These are phyloP conservation scores for Meriones psammophilus DNA, from an alignment of 2,797 vertebrate species.

Conservation along the genomic window DNA sequence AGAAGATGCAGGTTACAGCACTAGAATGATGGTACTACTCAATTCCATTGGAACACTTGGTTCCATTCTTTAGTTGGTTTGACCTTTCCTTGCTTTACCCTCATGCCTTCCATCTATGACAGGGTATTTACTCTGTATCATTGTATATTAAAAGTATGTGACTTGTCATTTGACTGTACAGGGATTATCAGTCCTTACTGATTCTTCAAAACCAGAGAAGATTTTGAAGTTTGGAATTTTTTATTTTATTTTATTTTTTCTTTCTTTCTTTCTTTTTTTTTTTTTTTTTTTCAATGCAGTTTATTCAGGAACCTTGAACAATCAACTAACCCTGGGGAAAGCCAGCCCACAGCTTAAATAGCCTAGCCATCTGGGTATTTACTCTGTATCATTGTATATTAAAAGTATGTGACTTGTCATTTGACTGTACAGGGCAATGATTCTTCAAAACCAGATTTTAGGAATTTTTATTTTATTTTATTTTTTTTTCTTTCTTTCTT, in stretches of 20 bases:
- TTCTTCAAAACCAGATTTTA: not conserved
- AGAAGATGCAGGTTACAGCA: not conserved
- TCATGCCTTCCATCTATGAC: not conserved
- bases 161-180: not conserved
- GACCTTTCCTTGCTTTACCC: not conserved
- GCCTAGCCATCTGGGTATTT: too few relatives aligned
- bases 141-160: not conserved
- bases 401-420: not conserved
- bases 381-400: not conserved
- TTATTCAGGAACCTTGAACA: too few relatives aligned
- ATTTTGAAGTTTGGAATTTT: not conserved
- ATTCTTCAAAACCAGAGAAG: not conserved
- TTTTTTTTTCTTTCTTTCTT: too few relatives aligned
- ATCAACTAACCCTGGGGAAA: too few relatives aligned
- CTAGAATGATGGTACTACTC: too few relatives aligned
- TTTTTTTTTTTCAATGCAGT: too few relatives aligned
- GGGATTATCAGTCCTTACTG: not conserved
- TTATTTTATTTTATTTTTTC: too few relatives aligned
- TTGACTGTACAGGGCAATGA: not conserved
- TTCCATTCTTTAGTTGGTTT: not conserved
- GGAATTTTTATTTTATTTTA: too few relatives aligned
- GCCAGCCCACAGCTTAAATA: too few relatives aligned
- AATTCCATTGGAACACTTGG: not conserved
- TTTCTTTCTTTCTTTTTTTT: too few relatives aligned
- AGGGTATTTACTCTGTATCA: too few relatives aligned